phyloP scores from a whole-genome alignment of 1,140 invertebrate genomes.

The Drosophila arizonae region DNA sequence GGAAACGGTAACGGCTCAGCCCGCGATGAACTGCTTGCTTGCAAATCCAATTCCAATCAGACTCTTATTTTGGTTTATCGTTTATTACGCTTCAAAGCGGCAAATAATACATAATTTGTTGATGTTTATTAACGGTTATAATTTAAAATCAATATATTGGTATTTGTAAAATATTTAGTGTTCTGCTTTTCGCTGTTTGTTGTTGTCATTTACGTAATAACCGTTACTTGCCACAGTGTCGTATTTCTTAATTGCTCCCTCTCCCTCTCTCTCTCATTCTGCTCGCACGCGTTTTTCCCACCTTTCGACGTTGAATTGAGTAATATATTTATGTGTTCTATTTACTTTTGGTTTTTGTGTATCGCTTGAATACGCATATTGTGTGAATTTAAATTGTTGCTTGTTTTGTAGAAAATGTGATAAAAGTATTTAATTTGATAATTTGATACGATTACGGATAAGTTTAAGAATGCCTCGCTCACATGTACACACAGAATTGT shows the following conservation, averaged over 20 bases:
- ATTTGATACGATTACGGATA: conserved; percentile 11
- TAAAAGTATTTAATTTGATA: conserved; percentile 26
- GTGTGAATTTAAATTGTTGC: conserved; percentile 20
- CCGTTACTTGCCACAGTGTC: conserved; percentile 11
- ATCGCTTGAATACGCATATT: conserved; percentile 26
- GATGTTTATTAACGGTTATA: conserved; percentile 37
- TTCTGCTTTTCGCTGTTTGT: conserved; percentile 9
- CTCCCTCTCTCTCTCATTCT: neutral
- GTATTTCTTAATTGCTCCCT: neutral
- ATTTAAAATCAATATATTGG: conserved; percentile 44
- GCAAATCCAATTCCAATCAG: neutral
- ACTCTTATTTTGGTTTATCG: conserved; percentile 38
- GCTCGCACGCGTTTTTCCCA: conserved; percentile 27
- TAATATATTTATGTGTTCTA: conserved; percentile 30
- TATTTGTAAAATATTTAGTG: conserved; percentile 32
- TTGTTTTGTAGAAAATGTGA: conserved; percentile 16
- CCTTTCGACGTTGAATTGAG: conserved; percentile 30
- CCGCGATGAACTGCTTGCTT: conserved; percentile 1
- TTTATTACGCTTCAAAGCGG: conserved; percentile 63
- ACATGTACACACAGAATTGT: conserved; percentile 31
- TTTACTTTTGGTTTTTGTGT: conserved; percentile 3
- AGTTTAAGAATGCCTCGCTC: conserved; percentile 32
- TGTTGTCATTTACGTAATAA: conserved; percentile 19
- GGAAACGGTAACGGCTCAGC: neutral
- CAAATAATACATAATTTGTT: conserved; percentile 65